Conservation (phyloP, 2,888 invertebrate species). For the Sinopyrophorus schimmeli region DNA sequence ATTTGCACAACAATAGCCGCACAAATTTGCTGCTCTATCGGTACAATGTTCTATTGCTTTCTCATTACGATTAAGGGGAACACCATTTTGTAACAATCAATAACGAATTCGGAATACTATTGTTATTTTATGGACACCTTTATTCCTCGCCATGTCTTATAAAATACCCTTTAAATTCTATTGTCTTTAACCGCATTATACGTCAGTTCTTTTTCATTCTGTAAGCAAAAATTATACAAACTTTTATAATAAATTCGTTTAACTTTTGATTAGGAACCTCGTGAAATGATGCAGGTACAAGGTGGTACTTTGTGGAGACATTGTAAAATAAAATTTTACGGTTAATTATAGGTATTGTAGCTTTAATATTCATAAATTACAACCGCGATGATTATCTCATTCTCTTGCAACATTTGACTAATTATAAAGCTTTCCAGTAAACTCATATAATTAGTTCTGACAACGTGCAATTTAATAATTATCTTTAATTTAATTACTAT, state of each 20-base stretch:
- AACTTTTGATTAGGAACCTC: not conserved
- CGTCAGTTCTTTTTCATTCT: not conserved
- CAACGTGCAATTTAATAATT: conserved; percentile 35
- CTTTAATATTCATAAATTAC: conserved; percentile 48
- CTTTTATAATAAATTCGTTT: not conserved
- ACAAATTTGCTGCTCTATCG: conserved; percentile 51
- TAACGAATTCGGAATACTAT: conserved; percentile 14
- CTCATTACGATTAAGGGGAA: conserved; percentile 24
- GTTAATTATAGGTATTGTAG: conserved; percentile 47
- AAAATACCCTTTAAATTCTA: not conserved
- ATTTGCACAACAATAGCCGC: conserved; percentile 55
- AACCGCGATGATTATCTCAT: conserved; percentile 47
- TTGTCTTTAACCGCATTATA: not conserved
- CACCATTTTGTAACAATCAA: conserved; percentile 24
- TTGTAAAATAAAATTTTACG: conserved; percentile 41
- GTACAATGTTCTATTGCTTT: conserved; percentile 30
- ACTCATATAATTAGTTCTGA: conserved; percentile 30
- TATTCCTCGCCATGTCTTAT: not conserved
- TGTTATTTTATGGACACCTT: conserved; percentile 9
- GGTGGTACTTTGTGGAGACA: conserved; percentile 17
- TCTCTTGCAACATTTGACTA: conserved; percentile 46
- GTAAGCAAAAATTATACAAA: not conserved
- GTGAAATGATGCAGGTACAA: conserved; percentile 18
- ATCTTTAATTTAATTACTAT: conserved; percentile 30
- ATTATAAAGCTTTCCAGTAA: conserved; percentile 34